phyloP scores from a whole-genome alignment of 1,140 invertebrate species.

The Plectrocnemia conspersa region DNA sequence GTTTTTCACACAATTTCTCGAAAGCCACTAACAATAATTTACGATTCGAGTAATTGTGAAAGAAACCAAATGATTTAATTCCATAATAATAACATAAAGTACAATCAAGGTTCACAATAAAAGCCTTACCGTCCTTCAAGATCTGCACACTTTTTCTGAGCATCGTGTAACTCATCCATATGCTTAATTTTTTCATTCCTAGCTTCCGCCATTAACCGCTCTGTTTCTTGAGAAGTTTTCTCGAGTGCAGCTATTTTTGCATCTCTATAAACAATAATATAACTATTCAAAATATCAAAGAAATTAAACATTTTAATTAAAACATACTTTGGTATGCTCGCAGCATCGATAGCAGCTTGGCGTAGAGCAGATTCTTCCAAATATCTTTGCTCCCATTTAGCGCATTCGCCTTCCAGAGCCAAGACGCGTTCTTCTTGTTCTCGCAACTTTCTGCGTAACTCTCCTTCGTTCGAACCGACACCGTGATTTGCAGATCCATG shows the following conservation, averaged over 20 bases:
- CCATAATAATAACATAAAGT: not conserved
- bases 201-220: constrained; percentile 80
- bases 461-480: constrained; percentile 56
- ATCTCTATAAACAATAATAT: constrained; percentile 55
- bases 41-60: too few species aligned
- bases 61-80: constrained; percentile 10
- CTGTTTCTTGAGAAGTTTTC: constrained; percentile 81
- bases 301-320: constrained; percentile 1
- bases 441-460: constrained; percentile 62
- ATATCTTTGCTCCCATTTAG: constrained; percentile 85
- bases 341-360: constrained; percentile 79
- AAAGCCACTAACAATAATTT: too few species aligned
- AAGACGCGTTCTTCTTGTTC: constrained; percentile 79
- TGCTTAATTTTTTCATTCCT: constrained; percentile 80
- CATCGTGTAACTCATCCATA: constrained; percentile 80
- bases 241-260: constrained; percentile 81
- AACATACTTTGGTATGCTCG: constrained; percentile 72
- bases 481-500: constrained; percentile 33
- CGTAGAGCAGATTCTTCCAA: constrained; percentile 78
- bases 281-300: not conserved
- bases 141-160: constrained; percentile 78
- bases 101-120: not conserved
- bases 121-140: constrained; percentile 56
- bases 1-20: too few species aligned
- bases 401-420: constrained; percentile 73